Base-by-base conservation (phyloP, 92 coral and sea anemone genomes). In the Micromussa lordhowensis region DNA sequence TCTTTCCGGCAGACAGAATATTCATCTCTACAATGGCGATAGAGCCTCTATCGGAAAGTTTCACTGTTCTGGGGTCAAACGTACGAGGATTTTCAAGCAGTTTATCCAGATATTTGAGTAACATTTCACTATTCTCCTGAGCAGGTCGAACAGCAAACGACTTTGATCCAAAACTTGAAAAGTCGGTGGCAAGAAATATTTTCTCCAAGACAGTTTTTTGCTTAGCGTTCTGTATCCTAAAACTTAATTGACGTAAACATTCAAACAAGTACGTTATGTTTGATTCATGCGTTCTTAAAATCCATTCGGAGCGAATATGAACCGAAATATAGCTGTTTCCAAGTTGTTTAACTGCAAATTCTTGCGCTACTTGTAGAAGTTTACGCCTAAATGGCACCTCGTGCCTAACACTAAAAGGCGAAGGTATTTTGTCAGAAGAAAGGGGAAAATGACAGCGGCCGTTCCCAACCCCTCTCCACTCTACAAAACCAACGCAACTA, bases 21-120 rank as follows among this genome's bases (percentile, higher is more conserved):
- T 89, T 95, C 94, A 96, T 92, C 48, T 96, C 98, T 18, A 96
- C 83, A n/a, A 94, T 96, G 5, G 97, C 99, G 35, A 93, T 91
- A 8, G 96, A 91, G 73, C 99, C 97, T 10, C 87, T 89, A 81
- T 96, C 99, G 68, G 91, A 94, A 34, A 92, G 24, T 16, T 87
- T 89, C 36, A 80, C 84, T 30, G 88, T 93, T 32, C 85, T 77
- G 80, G 83, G 71, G 28, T 58, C 54, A 79, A 89, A 94, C 6
- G 89, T 87, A 59, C 87, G 84, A 3, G 94, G 94, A 55, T 82
- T 74, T 70, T 89, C 88, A 34, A 96, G 85, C 44, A 87, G 51
- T 63, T 82, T 94, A 48, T 79, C 40, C 18, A 61, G 28, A 9
- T 61, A 61, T 61, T 61, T 9, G 40, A 96, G 79, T 78, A 85